Base-by-base conservation (phyloP, 1,140 invertebrate genomes). In the Cotesia typhae region DNA sequence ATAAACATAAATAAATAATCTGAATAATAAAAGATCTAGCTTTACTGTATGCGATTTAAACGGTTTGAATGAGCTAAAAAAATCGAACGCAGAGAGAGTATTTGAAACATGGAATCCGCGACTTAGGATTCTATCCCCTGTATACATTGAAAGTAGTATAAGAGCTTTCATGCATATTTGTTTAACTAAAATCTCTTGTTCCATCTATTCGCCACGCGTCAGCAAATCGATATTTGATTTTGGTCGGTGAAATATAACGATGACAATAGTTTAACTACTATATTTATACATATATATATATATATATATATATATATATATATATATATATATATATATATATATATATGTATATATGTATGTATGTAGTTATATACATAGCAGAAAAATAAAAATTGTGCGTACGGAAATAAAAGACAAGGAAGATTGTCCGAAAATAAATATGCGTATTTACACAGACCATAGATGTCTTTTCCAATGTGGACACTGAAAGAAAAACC, bases 401-500 rank as follows among this genome's bases (percentile, higher is more conserved):
- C 70, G 70, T 70, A 67, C 67, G 64, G 51, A 53, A 37, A 59
- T 20, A 41, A 51, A 55, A 70, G 36, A 35, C 14, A 47, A 63
- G 20, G 37, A 57, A 72, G 74, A 52, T 75, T 72, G 70, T 70
- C 52, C 36, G 17, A 17, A 47, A 47, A 47, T 59, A 52, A 57
- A 37, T 70, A 55, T 70, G 17, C 52, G 60, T 75, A 75, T 75
- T 75, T 63, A 73, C 74, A 75, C 57, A 72, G 53, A 67, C 67
- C 17, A 52, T 17, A 10, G 63, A 17, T 68, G 20, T 67, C 60
- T 57, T 14, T 61, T 73, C 66, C 63, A 76, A 75, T 77, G 72
- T 74, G 64, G 72, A 76, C 75, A 73, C 55, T 70, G 79, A 79
- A 78, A 79, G 53, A 70, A 70, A 74, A 78, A 73, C 74, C 70